These are phyloP conservation scores for Manacus vitellinus DNA, from an alignment of 2,113 vertebrate genomes.

Conservation along the genomic window DNA sequence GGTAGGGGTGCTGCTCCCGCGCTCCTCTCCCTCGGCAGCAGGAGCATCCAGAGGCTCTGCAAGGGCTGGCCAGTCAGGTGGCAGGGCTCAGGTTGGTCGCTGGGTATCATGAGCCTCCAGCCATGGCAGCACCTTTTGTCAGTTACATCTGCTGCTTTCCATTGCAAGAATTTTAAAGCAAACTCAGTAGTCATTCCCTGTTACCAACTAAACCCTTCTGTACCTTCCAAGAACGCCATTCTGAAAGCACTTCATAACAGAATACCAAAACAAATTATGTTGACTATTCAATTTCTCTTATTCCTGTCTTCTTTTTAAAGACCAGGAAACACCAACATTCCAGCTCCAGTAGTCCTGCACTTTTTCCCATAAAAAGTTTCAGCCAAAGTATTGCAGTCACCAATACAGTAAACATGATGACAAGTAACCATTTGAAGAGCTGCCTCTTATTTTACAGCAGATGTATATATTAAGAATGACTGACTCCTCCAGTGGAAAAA, in stretches of 20 bases:
- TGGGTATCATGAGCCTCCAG: neutral
- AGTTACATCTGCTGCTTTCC: neutral
- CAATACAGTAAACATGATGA: neutral
- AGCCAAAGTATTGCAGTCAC: neutral
- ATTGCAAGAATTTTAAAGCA: neutral
- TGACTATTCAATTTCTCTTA: neutral
- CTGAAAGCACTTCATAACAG: neutral
- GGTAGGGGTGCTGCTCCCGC: neutral
- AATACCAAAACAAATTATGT: neutral
- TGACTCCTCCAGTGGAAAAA: slow-evolving; percentile 4
- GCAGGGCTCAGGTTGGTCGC: neutral
- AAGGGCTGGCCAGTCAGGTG: neutral
- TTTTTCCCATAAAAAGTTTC: neutral
- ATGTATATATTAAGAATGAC: neutral
- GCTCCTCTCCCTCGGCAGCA: fast-evolving
- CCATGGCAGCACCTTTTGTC: neutral
- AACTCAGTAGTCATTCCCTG: neutral
- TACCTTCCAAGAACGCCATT: neutral
- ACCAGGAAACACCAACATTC: neutral
- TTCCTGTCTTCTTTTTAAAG: neutral
- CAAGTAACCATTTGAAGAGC: neutral
- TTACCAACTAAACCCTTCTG: neutral
- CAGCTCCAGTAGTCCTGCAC: neutral
- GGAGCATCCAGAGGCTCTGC: neutral
- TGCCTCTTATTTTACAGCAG: neutral